Evolutionary conservation across 2,888 invertebrate species (phyloP).

Genomic region (Cerceris rybyensis): DNA sequence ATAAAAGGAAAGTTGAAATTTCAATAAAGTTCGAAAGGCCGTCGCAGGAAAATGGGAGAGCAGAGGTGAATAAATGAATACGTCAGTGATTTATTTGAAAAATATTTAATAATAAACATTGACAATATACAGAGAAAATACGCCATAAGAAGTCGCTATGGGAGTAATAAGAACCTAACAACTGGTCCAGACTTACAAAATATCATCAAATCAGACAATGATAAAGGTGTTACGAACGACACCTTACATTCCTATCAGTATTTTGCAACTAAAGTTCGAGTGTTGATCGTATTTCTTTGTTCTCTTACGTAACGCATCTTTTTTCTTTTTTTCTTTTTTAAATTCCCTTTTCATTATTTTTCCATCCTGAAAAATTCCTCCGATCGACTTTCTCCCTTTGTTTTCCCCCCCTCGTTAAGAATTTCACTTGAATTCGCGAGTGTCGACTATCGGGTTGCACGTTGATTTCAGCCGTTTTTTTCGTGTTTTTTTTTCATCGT

Average conservation of each 20-base stretch:
- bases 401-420: neutral
- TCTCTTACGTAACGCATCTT: conserved; percentile 35
- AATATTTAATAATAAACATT: conserved; percentile 82
- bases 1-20: no score
- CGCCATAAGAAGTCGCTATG: conserved; percentile 81
- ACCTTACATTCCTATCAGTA: conserved; percentile 72
- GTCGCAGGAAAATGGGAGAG: neutral
- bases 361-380: neutral
- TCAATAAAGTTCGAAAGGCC: no score
- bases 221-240: conserved; percentile 74
- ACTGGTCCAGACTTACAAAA: conserved; percentile 81
- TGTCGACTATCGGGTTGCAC: conserved; percentile 1
- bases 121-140: conserved; percentile 82
- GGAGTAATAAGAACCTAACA: conserved; percentile 80
- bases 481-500: neutral
- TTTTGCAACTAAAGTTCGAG: conserved; percentile 73
- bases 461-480: neutral
- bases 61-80: neutral
- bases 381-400: neutral
- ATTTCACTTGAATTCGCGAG: conserved; percentile 37
- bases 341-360: conserved; percentile 17
- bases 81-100: conserved; percentile 76
- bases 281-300: conserved; percentile 58
- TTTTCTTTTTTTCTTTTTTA: conserved; percentile 22
- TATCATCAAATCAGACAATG: conserved; percentile 80